A percentile compares a stretch with the other conserved stretches of the same genome.
These are phyloP conservation scores for Chiloscyllium punctatum DNA, from an alignment of 2,797 vertebrate genomes.

Conservation along the genomic window DNA sequence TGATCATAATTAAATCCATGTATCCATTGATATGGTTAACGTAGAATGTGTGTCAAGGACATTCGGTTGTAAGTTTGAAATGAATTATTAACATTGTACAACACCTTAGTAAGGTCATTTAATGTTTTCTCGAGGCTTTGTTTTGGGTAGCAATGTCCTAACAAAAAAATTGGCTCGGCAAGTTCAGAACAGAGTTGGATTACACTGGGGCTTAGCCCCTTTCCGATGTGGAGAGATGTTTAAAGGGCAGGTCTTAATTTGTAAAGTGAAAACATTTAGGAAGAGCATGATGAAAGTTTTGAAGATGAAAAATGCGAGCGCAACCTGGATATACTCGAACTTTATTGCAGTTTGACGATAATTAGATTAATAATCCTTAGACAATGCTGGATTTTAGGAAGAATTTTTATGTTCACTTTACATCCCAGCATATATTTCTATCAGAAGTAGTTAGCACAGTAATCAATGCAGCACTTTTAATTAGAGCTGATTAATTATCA, in stretches of 20 bases:
- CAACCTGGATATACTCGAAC: background rate
- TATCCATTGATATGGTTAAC: background rate
- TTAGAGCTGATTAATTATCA: background rate
- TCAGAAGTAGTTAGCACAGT: background rate
- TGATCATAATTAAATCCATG: too few relatives aligned
- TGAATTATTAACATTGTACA: background rate
- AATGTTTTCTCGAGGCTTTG: background rate
- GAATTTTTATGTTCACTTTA: background rate
- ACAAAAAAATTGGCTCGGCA: background rate
- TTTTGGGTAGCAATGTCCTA: background rate
- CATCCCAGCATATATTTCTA: background rate
- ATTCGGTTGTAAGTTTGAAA: background rate
- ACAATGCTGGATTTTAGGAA: background rate
- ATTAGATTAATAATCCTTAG: background rate
- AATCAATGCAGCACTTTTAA: background rate
- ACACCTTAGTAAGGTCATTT: background rate
- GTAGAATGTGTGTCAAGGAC: background rate
- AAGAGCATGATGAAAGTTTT: background rate
- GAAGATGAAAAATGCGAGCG: background rate
- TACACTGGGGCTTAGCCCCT: background rate
- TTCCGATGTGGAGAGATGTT: background rate
- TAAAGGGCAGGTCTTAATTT: background rate
- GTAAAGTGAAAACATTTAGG: background rate
- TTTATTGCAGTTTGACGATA: background rate
- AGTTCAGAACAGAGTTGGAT: background rate